Percentiles rank a stretch among this genome's conserved stretches.
Evolutionary conservation across 2,113 vertebrate species (phyloP).

Genomic region (Chionodraco myersi): DNA sequence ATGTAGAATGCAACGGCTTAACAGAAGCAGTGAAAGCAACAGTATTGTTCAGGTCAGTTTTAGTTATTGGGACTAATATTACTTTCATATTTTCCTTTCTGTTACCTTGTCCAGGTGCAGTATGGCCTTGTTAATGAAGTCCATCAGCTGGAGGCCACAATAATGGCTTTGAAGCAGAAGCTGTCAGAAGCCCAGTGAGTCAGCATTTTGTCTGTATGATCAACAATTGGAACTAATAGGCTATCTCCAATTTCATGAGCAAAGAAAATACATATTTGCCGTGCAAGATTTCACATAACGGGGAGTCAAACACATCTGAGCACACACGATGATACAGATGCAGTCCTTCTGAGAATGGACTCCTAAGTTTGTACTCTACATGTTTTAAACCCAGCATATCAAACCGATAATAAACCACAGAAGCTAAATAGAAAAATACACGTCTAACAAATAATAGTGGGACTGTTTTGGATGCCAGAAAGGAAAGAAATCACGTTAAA

Average conservation of each 20-base stretch:
- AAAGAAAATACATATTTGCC: neutral
- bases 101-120: constrained; percentile 84
- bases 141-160: constrained; percentile 87
- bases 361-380: neutral
- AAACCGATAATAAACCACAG: neutral
- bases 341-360: neutral
- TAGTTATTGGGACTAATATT: neutral
- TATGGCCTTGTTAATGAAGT: constrained; percentile 87
- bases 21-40: neutral
- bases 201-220: neutral
- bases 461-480: neutral
- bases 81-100: neutral
- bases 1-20: neutral
- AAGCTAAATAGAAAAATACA: neutral
- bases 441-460: neutral
- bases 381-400: neutral
- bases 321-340: neutral
- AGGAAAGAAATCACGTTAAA: neutral
- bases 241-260: neutral
- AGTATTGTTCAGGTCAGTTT: neutral
- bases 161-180: constrained; percentile 86
- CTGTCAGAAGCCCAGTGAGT: constrained; percentile 90
- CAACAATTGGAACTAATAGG: neutral
- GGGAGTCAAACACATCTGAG: neutral
- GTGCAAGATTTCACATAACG: neutral